Conservation (phyloP, 2,797 vertebrate species). For the Gallinago stenura region DNA sequence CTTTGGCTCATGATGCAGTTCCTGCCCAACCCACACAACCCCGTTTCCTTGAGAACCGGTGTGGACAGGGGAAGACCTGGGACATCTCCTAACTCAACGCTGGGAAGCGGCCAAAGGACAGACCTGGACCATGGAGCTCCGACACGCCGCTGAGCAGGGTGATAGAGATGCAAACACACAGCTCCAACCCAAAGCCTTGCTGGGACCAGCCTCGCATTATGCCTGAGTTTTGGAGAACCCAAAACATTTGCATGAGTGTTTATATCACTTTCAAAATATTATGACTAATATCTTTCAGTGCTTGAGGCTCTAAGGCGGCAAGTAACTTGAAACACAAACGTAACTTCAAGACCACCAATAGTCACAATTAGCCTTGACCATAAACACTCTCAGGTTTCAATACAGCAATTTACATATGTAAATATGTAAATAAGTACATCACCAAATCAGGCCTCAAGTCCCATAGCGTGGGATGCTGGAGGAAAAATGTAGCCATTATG, state of each 20-base stretch:
- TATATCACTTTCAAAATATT: constrained; percentile 63
- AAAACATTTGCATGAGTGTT: constrained; percentile 41
- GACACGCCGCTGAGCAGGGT: not conserved
- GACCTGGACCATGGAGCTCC: not conserved
- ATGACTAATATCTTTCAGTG: constrained; percentile 44
- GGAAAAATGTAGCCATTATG: not conserved
- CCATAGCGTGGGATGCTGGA: not conserved
- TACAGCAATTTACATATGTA: not conserved
- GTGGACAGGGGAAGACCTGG: not conserved
- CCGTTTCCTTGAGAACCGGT: not conserved
- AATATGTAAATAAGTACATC: not conserved
- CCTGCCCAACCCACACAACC: not conserved
- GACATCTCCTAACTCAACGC: rapidly evolving
- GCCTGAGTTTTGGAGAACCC: not conserved
- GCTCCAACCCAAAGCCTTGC: not conserved
- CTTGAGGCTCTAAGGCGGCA: constrained; percentile 10
- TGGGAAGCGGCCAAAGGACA: not conserved
- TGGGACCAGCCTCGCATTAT: not conserved
- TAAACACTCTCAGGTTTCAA: constrained; percentile 36
- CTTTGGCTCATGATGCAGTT: not conserved
- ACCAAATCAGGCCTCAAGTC: constrained; percentile 17
- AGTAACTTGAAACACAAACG: not conserved
- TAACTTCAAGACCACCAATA: constrained; percentile 40
- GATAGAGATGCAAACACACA: not conserved
- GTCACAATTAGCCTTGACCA: not conserved